Evolutionary conservation across 2,113 vertebrate species (phyloP).

Genomic region (Tautogolabrus adspersus): DNA sequence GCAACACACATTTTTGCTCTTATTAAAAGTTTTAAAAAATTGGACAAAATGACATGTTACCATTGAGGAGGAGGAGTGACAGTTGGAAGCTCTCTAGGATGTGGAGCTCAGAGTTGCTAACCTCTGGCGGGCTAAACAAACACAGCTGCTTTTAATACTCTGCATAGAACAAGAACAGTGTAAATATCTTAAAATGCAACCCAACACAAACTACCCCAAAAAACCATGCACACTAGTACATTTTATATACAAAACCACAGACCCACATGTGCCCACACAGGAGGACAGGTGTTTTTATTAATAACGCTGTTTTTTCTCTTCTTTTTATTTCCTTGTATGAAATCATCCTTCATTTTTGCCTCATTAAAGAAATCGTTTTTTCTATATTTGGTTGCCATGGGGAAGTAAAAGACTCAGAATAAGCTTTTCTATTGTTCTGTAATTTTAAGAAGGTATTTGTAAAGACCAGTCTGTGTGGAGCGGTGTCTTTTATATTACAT

Average conservation of each 20-base stretch:
- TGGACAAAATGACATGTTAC: background rate
- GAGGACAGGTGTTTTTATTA: no score
- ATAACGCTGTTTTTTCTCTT: no score
- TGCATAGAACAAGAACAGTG: background rate
- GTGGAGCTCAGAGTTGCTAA: slow-evolving; percentile 2
- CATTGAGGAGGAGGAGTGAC: background rate
- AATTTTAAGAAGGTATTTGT: slow-evolving; percentile 21
- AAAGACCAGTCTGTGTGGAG: background rate
- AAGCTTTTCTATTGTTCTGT: slow-evolving; percentile 13
- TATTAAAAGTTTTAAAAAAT: no score
- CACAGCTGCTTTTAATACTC: background rate
- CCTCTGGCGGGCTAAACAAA: background rate
- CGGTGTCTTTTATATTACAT: no score
- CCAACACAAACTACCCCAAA: background rate
- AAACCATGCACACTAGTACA: no score
- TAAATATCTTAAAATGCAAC: no score
- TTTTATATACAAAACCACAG: no score
- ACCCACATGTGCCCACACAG: no score
- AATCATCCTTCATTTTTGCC: no score
- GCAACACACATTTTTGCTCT: no score
- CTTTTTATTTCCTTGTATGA: no score
- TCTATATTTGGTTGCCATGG: slow-evolving; percentile 68
- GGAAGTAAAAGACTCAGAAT: slow-evolving; percentile 35
- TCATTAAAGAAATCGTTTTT: slow-evolving; percentile 21
- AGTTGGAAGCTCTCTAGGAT: background rate